Conservation (phyloP, 1,140 invertebrate species). For the Drosophila murphyi region DNA sequence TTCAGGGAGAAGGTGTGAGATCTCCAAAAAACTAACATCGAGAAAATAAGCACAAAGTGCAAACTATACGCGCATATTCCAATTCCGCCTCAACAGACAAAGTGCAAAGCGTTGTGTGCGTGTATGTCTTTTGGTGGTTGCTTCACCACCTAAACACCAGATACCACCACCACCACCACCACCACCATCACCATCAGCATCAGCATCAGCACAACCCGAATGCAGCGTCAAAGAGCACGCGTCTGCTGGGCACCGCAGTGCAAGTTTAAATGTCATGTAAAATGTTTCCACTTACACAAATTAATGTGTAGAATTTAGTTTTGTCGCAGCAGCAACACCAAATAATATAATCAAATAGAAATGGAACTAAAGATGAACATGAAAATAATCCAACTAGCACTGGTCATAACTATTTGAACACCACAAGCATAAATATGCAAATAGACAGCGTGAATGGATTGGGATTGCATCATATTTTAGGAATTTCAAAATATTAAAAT, state of each 20-base stretch:
- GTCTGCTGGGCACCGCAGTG: conserved; percentile 45
- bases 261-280: conserved; percentile 82
- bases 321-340: conserved; percentile 32
- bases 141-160: conserved; percentile 18
- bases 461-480: not conserved
- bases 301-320: conserved; percentile 82
- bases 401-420: conserved; percentile 19
- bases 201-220: conserved; percentile 12
- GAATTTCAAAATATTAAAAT: no score
- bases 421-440: conserved; percentile 15
- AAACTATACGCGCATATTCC: conserved; percentile 70
- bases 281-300: conserved; percentile 83
- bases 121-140: conserved; percentile 58
- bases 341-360: conserved; percentile 43
- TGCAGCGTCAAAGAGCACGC: conserved; percentile 52
- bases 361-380: conserved; percentile 3
- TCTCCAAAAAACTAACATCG: conserved; percentile 52
- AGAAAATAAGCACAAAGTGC: conserved; percentile 75
- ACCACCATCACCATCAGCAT: conserved; percentile 18
- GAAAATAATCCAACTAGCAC: not conserved
- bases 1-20: conserved; percentile 8
- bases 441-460: not conserved
- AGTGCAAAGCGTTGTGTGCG: conserved; percentile 68
- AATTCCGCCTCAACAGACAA: conserved; percentile 78
- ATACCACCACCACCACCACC: conserved; percentile 25